phyloP scores from a whole-genome alignment of 2,797 vertebrate genomes.

The Echeneis naucrates region DNA sequence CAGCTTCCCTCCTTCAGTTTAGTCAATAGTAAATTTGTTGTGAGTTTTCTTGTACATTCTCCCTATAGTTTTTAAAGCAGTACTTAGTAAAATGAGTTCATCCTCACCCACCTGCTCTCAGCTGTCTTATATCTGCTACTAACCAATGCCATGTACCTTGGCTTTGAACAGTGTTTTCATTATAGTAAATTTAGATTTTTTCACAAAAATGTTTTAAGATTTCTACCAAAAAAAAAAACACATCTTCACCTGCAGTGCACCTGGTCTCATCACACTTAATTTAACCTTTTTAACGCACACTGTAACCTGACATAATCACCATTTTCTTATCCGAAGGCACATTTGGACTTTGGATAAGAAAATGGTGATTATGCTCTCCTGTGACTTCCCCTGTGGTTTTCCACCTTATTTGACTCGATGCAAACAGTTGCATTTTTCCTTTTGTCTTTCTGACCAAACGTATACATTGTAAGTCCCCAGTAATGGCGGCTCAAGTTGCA shows the following conservation, averaged over 20 bases:
- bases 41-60: background rate
- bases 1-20: background rate
- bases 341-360: too few species aligned
- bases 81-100: conserved; percentile 19
- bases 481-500: conserved; percentile 49
- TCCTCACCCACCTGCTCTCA: background rate
- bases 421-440: conserved; percentile 29
- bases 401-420: conserved; percentile 26
- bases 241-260: conserved; percentile 6
- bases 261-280: conserved; percentile 9
- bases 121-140: background rate
- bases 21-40: background rate
- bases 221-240: too few species aligned
- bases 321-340: conserved; percentile 17
- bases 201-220: background rate
- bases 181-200: background rate
- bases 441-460: conserved; percentile 21
- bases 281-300: conserved; percentile 15
- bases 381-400: conserved; percentile 32
- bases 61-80: conserved; percentile 14
- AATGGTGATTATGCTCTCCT: too few species aligned
- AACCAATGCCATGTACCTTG: background rate
- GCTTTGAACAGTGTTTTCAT: background rate
- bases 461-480: conserved; percentile 59
- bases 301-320: conserved; percentile 2